Conservation (phyloP, 2,797 vertebrate genomes). For the Octomys mimax region DNA sequence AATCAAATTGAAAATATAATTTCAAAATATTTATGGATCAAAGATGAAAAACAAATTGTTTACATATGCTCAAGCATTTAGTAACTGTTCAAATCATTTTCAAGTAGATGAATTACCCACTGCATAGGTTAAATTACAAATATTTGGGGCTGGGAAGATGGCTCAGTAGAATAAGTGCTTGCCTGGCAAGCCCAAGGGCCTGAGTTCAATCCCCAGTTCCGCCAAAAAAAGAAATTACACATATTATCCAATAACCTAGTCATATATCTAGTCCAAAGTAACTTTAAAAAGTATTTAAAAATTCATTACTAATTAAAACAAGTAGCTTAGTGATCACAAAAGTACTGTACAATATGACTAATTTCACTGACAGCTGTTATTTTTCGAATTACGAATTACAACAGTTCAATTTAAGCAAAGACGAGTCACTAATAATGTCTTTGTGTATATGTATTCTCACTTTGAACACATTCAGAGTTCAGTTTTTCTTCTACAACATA, state of each 20-base stretch:
- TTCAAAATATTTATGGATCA: constrained; percentile 49
- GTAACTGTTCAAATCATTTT: constrained; percentile 61
- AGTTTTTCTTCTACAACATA: constrained; percentile 21
- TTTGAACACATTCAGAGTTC: constrained; percentile 8
- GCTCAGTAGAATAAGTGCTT: too few relatives aligned
- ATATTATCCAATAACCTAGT: constrained; percentile 49
- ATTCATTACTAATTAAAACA: constrained; percentile 41
- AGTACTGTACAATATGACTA: neutral
- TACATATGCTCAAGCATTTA: constrained; percentile 47
- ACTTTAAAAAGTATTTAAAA: constrained; percentile 37
- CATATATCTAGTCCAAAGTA: constrained; percentile 24
- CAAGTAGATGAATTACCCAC: constrained; percentile 37
- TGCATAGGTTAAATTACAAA: neutral
- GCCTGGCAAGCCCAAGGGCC: too few relatives aligned
- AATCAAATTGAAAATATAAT: neutral
- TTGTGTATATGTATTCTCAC: neutral
- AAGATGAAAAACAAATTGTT: constrained; percentile 50
- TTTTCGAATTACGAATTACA: constrained; percentile 13
- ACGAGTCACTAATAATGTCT: neutral
- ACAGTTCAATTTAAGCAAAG: constrained; percentile 35
- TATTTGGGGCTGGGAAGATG: too few relatives aligned
- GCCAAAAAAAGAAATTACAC: constrained; percentile 16
- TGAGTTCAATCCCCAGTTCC: too few relatives aligned
- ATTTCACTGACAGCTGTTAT: constrained; percentile 26
- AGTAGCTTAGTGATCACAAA: constrained; percentile 34